Conservation (phyloP, 2,113 vertebrate species). For the Gasterosteus aculeatus region DNA sequence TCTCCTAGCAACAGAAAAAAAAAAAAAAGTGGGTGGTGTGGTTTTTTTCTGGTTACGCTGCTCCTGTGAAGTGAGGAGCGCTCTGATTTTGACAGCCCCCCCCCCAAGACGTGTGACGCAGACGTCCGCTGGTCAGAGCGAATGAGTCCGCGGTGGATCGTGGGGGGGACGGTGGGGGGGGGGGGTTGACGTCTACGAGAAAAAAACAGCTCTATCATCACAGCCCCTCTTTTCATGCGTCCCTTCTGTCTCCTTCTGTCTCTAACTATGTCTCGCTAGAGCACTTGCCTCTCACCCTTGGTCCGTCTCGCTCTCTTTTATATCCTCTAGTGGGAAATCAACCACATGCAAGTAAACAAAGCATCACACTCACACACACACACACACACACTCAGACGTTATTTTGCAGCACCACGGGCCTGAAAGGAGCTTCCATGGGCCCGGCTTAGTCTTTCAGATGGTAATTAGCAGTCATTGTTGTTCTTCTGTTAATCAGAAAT, state of each 20-base stretch:
- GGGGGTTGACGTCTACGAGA: background rate
- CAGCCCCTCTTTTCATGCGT: constrained; percentile 43
- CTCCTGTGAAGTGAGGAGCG: constrained; percentile 7
- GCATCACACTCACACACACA: constrained; percentile 10
- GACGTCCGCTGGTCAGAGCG: constrained; percentile 19
- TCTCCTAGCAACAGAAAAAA: constrained; percentile 46
- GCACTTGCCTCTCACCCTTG: constrained; percentile 49
- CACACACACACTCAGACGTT: constrained; percentile 9
- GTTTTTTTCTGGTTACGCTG: background rate
- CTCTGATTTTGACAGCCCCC: background rate
- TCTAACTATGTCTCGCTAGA: constrained; percentile 47
- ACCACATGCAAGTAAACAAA: constrained; percentile 49
- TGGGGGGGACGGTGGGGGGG: no score
- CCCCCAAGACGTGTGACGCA: constrained; percentile 16
- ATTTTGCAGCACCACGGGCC: constrained; percentile 46
- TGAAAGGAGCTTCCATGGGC: constrained; percentile 71
- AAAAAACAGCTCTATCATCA: constrained; percentile 49
- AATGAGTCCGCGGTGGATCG: constrained; percentile 18
- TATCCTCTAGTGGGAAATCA: constrained; percentile 66
- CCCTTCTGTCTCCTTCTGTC: constrained; percentile 21
- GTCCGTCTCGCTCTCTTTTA: constrained; percentile 52
- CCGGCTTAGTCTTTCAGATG: constrained; percentile 73
- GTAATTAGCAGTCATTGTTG: constrained; percentile 81
- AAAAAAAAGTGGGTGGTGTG: constrained; percentile 11
- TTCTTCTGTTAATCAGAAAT: constrained; percentile 78